These are phyloP conservation scores for Chrosomus eos DNA, from an alignment of 2,797 vertebrate genomes.

Conservation along the genomic window DNA sequence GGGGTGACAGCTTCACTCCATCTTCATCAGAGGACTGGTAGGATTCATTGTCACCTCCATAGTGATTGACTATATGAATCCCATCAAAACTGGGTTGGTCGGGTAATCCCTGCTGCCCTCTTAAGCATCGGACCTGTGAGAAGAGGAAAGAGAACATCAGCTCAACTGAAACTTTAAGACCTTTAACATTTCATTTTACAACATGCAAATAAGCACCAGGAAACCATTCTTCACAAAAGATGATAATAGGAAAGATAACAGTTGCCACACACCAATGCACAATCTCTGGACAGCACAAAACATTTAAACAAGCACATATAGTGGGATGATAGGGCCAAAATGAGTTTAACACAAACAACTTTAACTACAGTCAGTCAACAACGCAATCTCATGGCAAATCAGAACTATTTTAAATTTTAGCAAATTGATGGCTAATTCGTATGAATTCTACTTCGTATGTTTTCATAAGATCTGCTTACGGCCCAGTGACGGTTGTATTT, in stretches of 20 bases:
- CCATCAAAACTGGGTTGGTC: conserved; percentile 89
- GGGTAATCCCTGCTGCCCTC: conserved; percentile 84
- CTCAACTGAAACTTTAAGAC: not conserved
- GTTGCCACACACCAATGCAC: conserved; percentile 9
- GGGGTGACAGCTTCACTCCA: conserved; percentile 69
- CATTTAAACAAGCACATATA: conserved; percentile 24
- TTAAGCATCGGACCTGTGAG: conserved; percentile 90
- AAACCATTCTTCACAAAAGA: not conserved
- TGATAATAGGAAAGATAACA: not conserved
- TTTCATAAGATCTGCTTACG: not conserved
- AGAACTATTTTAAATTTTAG: not conserved
- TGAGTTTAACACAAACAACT: conserved; percentile 12
- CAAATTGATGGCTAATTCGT: not conserved
- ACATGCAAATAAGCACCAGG: not conserved
- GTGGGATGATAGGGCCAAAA: not conserved
- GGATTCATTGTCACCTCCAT: conserved; percentile 84
- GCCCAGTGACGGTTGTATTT: not conserved
- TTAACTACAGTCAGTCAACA: not conserved
- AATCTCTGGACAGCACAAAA: not conserved
- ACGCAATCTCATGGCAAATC: not conserved
- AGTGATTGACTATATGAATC: conserved; percentile 96
- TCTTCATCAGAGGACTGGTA: conserved; percentile 96
- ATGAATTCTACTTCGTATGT: not conserved
- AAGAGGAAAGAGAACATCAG: conserved; percentile 24
- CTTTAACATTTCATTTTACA: not conserved